Base-by-base conservation (phyloP, 2,113 vertebrate species). In the Prietella phreatophila region DNA sequence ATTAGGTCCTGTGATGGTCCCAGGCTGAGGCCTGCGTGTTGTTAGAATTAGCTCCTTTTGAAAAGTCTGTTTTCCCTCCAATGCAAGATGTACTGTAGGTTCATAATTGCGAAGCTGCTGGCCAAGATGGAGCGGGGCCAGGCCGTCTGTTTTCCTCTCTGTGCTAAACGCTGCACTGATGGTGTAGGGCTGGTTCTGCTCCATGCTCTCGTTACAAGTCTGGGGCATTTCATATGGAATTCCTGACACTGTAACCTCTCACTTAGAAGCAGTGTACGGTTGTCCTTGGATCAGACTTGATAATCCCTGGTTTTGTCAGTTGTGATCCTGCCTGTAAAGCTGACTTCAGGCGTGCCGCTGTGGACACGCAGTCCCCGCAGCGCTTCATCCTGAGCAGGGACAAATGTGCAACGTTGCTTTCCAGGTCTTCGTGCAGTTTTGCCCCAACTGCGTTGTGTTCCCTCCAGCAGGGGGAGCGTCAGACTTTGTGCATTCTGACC, bases 41-140 rank as follows among this genome's bases (percentile, higher is more conserved):
- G 20, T 83, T 83, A 76, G 25, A 50, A 76, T 83, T 83, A 27
- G 33, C 61, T 71, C 83, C 65, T 85, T 84, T 67, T 47, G 55
- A 17, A 79, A 65, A 65, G 42, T 85, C 69, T 65, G 60, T 87
- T 73, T 83, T 87, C 89, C 86, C 63, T 86, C 27, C 63, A 56
- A 84, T 80, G 55, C 60, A 71, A 86, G 87, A 86, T 88, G 86
- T 47, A 47, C 42, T 47, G 42, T 73, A 79, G 42, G 71, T 88
- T 67, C 84, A 67, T 91, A 91, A 90, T 89, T 84, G 86, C 86
- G 61, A 56, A 82, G 81, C 86, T 76, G 53, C 53, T 25, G 81
- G 86, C 89, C 80, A 67, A 79, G 82, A 58, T 91, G 91, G 88
- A 91, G 79, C 84, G 5, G 33, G 9, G 89, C 89, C 91, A 90